These are phyloP conservation scores for Ianthella basta DNA, from an alignment of 37 sponge, comb jelly and placozoan species.

Conservation along the genomic window DNA sequence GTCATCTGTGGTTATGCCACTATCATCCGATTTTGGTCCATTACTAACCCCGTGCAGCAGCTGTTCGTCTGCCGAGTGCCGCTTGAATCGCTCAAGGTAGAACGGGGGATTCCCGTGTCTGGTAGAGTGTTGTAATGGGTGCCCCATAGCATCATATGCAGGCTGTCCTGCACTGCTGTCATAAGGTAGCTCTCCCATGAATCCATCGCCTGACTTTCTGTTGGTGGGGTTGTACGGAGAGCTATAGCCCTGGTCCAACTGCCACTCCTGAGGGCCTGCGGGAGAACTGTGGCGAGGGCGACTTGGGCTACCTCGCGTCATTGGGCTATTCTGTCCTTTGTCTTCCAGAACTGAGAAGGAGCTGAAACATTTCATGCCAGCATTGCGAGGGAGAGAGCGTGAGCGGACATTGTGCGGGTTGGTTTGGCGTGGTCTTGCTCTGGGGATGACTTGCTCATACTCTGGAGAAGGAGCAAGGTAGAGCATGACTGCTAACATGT, in stretches of 20 bases:
- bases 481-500: too few relatives aligned
- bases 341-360: slow-evolving; percentile 7
- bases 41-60: background rate
- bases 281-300: slow-evolving; percentile 14
- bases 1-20: slow-evolving; percentile 1
- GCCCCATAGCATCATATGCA: background rate
- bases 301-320: background rate
- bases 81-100: background rate
- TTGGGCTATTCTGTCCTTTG: background rate
- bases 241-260: too few relatives aligned
- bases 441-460: slow-evolving; percentile 7
- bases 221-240: too few relatives aligned
- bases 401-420: background rate
- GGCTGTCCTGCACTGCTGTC: too few relatives aligned
- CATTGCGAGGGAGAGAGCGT: slow-evolving; percentile 19
- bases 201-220: too few relatives aligned
- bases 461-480: background rate
- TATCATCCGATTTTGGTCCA: slow-evolving; percentile 16
- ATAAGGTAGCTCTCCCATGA: too few relatives aligned
- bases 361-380: background rate
- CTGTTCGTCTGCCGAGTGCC: slow-evolving; percentile 15
- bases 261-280: background rate
- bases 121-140: slow-evolving; percentile 10
- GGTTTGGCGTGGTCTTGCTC: background rate
- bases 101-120: background rate